Evolutionary conservation across 2,888 invertebrate species (phyloP), one percentile per base, ranked within the genome.

Genomic region (Caenorhabditis panamensis): DNA sequence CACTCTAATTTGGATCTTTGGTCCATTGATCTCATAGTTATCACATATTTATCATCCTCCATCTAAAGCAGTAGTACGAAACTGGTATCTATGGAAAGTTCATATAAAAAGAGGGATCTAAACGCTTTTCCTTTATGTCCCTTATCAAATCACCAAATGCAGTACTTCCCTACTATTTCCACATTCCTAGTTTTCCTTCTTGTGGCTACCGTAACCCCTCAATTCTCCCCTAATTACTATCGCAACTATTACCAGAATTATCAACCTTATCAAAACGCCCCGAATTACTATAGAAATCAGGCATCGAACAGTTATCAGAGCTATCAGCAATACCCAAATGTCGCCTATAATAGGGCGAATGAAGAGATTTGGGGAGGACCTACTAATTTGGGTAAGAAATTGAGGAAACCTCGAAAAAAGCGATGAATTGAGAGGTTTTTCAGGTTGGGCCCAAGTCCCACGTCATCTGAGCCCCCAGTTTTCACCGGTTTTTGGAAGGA

Each of bases 371-470:
- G 66, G 20, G 79, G 79, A 13, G 79, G 79, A 47, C 79, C 72
- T 26, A 72, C 79, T 24, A 63, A 62, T 26, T 62, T 79, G 13
- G 79, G 72, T 62, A 20, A 24, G 63, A 20, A 2, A 3, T 59
- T 5, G n/a, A n/a, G 1, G 2, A 9, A 13, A 2, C 41, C n/a
- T n/a, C n/a, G n/a, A n/a, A n/a, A n/a, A n/a, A n/a, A n/a, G n/a
- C n/a, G n/a, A n/a, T 16, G 5, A 41, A 3, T 26, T 26, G 16
- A 18, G 18, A 22, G n/a, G 22, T 44, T 24, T 71, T 71, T 11
- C 71, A 71, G 75, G 78, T 53, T 79, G 79, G 79, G 79, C 79
- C 2, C 79, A 79, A 54, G 79, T 79, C 9, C 79, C 79, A 54
- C 79, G 72, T 28, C 49, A 61, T 58, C 20, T 31, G 31, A 79